phyloP scores from a whole-genome alignment of 2,113 vertebrate species.

The Seriola aureovittata region DNA sequence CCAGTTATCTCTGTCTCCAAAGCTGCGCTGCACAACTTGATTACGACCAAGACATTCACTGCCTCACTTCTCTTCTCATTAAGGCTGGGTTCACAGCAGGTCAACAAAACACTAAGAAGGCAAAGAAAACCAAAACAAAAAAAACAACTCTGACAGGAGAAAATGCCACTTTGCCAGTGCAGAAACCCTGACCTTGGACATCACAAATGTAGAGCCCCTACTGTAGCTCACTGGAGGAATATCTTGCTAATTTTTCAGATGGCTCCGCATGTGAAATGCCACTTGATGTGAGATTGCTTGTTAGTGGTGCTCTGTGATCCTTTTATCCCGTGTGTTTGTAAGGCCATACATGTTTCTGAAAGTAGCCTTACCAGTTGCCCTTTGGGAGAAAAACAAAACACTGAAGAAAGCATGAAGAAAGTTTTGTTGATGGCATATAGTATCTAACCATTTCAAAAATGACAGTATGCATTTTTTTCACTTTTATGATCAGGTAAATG shows the following conservation, averaged over 20 bases:
- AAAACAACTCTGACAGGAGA: not conserved
- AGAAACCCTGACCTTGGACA: constrained; percentile 19
- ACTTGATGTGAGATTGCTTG: constrained; percentile 33
- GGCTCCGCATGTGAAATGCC: constrained; percentile 19
- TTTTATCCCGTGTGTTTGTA: constrained; percentile 21
- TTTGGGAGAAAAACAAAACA: not conserved
- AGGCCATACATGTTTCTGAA: constrained; percentile 6
- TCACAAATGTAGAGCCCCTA: not conserved
- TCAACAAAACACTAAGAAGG: constrained; percentile 21
- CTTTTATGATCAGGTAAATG: too few species aligned
- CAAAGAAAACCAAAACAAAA: constrained; percentile 8
- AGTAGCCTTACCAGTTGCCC: not conserved
- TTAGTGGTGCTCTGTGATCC: constrained; percentile 24
- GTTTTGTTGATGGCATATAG: not conserved
- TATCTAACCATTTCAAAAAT: too few species aligned
- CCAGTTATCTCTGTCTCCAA: not conserved
- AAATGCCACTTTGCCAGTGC: constrained; percentile 6
- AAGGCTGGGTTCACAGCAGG: constrained; percentile 18
- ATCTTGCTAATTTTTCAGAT: constrained; percentile 12
- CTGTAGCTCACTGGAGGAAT: constrained; percentile 17
- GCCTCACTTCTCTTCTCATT: constrained; percentile 13
- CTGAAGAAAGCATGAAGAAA: not conserved
- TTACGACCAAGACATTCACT: constrained; percentile 10
- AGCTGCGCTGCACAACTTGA: not conserved
- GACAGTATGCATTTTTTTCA: too few species aligned